Evolutionary conservation across 2,797 vertebrate genomes (phyloP), one percentile per base, ranked within the genome.

Genomic region (Nyctibius grandis): DNA sequence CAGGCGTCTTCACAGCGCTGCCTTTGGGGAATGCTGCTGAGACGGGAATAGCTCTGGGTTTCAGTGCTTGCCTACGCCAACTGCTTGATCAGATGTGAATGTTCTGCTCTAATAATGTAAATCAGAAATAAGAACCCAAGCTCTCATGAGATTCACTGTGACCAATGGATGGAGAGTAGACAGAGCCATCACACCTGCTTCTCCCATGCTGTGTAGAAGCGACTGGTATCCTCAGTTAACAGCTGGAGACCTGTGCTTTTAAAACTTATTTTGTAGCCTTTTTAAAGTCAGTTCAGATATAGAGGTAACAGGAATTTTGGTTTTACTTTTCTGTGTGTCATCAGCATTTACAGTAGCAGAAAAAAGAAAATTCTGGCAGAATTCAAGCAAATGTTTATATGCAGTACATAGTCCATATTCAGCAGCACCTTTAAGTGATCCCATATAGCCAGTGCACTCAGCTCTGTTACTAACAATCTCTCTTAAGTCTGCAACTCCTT

Each of bases 31-130:
- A 70, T 68, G 87, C 44, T 96, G 81, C 59, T 28, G 88, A 69
- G 91, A 94, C 28, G 16, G 75, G 64, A 89, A 90, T 89, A 90
- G 73, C 73, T 85, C 74, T 76, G 85, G 64, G 63, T 91, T 80
- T 87, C 92, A 70, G 51, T 74, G 75, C 56, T 83, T 92, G 70
- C 88, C 74, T 85, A 15, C 74, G 79, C 85, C 91, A 96, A 48
- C 88, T 93, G 88, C 77, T 91, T 77, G 76, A 82, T 96, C 87
- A 94, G 91, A 93, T 94, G 88, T 34, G 72, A 88, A 56, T 25
- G 60, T 89, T 93, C 85, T 96, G 85, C 88, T 94, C 76, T 88
- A 88, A 85, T 94, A 94, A 93, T 12, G n/a, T 84, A 88, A 80
- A 91, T 65, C 54, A 77, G 72, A 92, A 82, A 40, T 74, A 77